Percentiles rank a stretch among this genome's conserved stretches.
Evolutionary conservation across 2,797 vertebrate genomes (phyloP).

Genomic region (Amphiprion clarkii): DNA sequence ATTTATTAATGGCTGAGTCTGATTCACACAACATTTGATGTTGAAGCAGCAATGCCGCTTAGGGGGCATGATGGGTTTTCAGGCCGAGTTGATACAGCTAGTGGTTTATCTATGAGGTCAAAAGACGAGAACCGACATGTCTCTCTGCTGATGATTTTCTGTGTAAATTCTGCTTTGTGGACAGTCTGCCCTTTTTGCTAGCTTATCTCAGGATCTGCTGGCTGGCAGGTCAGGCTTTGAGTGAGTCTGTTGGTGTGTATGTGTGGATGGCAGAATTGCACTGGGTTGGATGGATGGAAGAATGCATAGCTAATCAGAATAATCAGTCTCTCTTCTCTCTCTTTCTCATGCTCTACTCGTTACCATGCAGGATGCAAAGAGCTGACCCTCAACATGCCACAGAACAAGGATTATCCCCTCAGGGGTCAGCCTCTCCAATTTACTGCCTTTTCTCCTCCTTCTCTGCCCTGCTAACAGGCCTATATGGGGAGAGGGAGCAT

Average conservation of each 20-base stretch:
- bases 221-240: conserved; percentile 49
- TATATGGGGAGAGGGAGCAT: conserved; percentile 46
- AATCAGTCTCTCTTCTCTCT: conserved; percentile 62
- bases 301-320: conserved; percentile 67
- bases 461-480: conserved; percentile 60
- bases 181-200: conserved; percentile 60
- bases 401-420: conserved; percentile 70
- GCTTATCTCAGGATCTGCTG: conserved; percentile 69
- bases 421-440: conserved; percentile 71
- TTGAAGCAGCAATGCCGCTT: conserved; percentile 35
- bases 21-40: conserved; percentile 58
- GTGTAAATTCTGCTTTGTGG: conserved; percentile 58
- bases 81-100: conserved; percentile 48
- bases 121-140: conserved; percentile 48
- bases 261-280: conserved; percentile 34
- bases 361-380: conserved; percentile 66
- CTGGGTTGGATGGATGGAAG: conserved; percentile 51
- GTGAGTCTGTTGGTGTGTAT: conserved; percentile 17
- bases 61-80: conserved; percentile 45
- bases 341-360: conserved; percentile 47
- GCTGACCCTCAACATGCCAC: conserved; percentile 65
- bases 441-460: conserved; percentile 58
- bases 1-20: conserved; percentile 65
- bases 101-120: conserved; percentile 69
- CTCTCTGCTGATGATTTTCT: conserved; percentile 64